Evolutionary conservation across 2,888 invertebrate species (phyloP), one percentile per base, ranked within the genome.

Genomic region (Synergus gifuensis): DNA sequence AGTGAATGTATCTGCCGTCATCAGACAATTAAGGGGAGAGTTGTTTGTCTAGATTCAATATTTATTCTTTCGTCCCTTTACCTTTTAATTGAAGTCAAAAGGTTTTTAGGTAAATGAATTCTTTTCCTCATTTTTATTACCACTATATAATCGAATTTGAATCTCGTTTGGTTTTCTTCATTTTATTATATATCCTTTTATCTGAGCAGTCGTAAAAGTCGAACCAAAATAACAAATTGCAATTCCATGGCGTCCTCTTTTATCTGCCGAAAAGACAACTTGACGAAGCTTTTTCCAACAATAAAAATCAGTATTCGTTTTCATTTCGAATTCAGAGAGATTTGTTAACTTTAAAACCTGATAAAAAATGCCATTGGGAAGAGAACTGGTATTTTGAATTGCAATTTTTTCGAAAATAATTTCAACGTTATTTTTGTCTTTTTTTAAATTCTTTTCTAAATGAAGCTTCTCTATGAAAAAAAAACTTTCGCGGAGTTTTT

Each of bases 31-130:
- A 44, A 46, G 44, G 44, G n/a, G 3, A 18, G 12, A 67, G 44
- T 67, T 67, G 22, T 67, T 67, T 67, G 66, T 67, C 66, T 22
- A 67, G 18, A 9, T 42, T n/a, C 42, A 18, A 36, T 5, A 67
- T 3, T 67, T 44, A 67, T 9, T 18, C 12, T 18, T 46, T 67
- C 44, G 7, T 11, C 44, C 22, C 18, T 44, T 67, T 67, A 18
- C 18, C 18, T 44, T 67, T 67, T 46, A 67, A 46, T 46, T 67
- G 66, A 42, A 67, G 44, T 22, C 44, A n/a, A 42, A 66, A 66
- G 42, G 42, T 18, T 44, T 44, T n/a, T 12, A 42, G 66, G 44
- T 22, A 40, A 66, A 42, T 66, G 2, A 54, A n/a, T 22, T 60
- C 1, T 60, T 4, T 1, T 12, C 12, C 4, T 5, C 22, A 28